phyloP scores from a whole-genome alignment of 2,888 invertebrate genomes.

The Xylota sylvarum region DNA sequence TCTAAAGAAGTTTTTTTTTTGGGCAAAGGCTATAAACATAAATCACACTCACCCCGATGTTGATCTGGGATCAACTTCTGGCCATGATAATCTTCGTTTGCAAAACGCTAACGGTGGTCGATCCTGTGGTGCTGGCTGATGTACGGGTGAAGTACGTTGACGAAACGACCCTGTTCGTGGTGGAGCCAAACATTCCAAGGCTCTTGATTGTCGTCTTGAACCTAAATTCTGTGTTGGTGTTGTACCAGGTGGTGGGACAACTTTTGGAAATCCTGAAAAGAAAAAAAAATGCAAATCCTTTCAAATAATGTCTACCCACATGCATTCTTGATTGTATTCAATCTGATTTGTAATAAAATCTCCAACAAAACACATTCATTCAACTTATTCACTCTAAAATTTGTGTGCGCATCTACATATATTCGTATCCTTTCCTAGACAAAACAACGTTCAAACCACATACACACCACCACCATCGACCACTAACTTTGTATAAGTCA shows the following conservation, averaged over 20 bases:
- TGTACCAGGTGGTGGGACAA: conserved; percentile 89
- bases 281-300: conserved; percentile 6
- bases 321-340: not conserved
- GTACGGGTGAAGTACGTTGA: conserved; percentile 84
- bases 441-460: not conserved
- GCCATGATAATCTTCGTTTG: conserved; percentile 92
- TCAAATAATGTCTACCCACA: not conserved
- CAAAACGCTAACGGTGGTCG: conserved; percentile 91
- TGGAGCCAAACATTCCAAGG: conserved; percentile 88
- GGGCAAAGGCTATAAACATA: no score
- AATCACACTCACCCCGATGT: conserved; percentile 93
- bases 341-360: conserved; percentile 10
- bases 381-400: conserved; percentile 1
- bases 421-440: not conserved
- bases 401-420: no score
- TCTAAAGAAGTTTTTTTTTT: no score
- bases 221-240: conserved; percentile 82
- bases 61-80: conserved; percentile 93
- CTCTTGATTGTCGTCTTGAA: conserved; percentile 86
- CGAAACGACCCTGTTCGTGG: conserved; percentile 87
- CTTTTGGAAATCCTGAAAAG: conserved; percentile 89
- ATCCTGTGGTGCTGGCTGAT: conserved; percentile 86
- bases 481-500: conserved; percentile 28
- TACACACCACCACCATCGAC: conserved; percentile 1
- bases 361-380: conserved; percentile 21